Conservation (phyloP, 2,113 vertebrate species). For the Protobothrops mucrosquamatus region DNA sequence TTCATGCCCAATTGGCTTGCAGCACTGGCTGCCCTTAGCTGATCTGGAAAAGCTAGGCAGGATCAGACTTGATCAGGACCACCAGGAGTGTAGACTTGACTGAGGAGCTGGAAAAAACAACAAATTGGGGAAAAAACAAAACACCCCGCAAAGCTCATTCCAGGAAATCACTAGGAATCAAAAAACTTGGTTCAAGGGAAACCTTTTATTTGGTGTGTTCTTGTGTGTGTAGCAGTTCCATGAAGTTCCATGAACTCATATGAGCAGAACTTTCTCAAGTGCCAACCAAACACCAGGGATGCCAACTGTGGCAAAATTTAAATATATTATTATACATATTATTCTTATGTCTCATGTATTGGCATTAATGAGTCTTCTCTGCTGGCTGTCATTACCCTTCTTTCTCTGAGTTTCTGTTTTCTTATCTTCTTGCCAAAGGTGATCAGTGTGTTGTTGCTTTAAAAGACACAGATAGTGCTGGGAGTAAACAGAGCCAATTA, state of each 20-base stretch:
- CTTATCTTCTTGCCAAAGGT: background rate
- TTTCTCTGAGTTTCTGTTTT: background rate
- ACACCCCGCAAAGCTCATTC: background rate
- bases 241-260: background rate
- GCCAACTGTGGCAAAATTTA: background rate
- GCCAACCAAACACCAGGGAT: background rate
- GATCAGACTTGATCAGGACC: background rate
- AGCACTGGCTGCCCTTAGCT: background rate
- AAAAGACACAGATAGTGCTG: background rate
- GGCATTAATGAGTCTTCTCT: background rate
- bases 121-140: background rate
- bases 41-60: background rate
- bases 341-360: background rate
- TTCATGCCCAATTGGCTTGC: background rate
- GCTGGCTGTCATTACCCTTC: background rate
- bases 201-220: background rate
- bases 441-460: background rate
- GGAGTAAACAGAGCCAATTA: background rate
- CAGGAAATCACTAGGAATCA: background rate
- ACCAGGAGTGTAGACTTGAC: background rate
- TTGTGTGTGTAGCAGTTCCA: background rate
- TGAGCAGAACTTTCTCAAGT: background rate
- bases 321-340: background rate
- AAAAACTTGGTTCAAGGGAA: background rate
- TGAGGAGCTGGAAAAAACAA: background rate